Conservation (phyloP, 1,140 invertebrate genomes). For the Drosophila kanapiae region DNA sequence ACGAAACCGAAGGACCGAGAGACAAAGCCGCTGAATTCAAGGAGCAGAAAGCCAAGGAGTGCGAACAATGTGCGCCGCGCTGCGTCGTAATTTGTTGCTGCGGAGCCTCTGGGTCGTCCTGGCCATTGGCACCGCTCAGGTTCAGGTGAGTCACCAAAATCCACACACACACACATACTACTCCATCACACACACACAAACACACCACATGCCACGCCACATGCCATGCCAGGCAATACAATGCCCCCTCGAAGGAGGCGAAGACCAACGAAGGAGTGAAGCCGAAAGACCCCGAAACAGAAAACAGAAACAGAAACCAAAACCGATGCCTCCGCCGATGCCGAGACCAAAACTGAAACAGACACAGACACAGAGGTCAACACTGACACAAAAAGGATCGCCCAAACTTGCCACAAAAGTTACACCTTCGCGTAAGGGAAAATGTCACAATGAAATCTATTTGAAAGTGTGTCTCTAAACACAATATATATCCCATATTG, state of each 20-base stretch:
- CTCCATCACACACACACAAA: not conserved
- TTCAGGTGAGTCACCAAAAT: slow-evolving; percentile 74
- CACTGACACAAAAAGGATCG: slow-evolving; percentile 1
- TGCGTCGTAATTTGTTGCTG: slow-evolving; percentile 80
- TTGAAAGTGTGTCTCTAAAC: too few species aligned
- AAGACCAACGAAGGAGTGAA: slow-evolving; percentile 34
- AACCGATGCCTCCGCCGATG: slow-evolving; percentile 10
- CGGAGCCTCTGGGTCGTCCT: slow-evolving; percentile 73
- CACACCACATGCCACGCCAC: slow-evolving; percentile 4
- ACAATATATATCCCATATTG: not conserved
- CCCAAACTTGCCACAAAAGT: not conserved
- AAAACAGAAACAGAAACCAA: slow-evolving; percentile 40
- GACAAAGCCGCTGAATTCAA: slow-evolving; percentile 5
- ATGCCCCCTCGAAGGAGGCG: slow-evolving; percentile 17
- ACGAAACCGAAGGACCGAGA: not conserved
- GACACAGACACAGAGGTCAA: slow-evolving; percentile 9
- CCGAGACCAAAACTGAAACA: slow-evolving; percentile 17
- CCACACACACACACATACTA: slow-evolving; percentile 6
- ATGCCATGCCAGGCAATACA: slow-evolving; percentile 1
- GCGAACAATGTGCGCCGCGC: slow-evolving; percentile 72
- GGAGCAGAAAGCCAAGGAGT: slow-evolving; percentile 39
- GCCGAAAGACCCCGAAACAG: slow-evolving; percentile 44
- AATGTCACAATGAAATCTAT: too few species aligned
- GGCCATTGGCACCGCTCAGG: slow-evolving; percentile 74
- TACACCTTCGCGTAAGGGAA: not conserved